Base-by-base conservation (phyloP, 2,888 invertebrate species). In the Mesochorus sp. region DNA sequence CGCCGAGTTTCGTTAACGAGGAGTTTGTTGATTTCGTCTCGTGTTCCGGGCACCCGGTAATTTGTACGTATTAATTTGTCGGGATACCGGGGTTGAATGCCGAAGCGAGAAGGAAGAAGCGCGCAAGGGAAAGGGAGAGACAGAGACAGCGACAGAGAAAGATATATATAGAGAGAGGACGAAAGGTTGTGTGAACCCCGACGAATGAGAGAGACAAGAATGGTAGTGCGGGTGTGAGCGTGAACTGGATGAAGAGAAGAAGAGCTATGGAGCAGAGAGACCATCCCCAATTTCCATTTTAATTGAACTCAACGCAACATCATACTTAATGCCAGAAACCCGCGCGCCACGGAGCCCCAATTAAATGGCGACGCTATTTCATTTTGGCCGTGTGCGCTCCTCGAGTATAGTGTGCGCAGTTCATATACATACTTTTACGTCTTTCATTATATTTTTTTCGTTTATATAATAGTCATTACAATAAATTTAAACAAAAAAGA, bases 281-380 rank as follows among this genome's bases (percentile, higher is more conserved):
- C 77, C 82, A 86, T 85, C 83, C 85, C 83, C 87, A 86, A 90
- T 90, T 90, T 90, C 89, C 90, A 90, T 89, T 90, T 90, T 90
- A 90, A 90, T 90, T 90, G 88, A 89, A 90, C 88, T 88, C 88
- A 87, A 88, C 86, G 87, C 86, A 88, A 89, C 88, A 88, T 89
- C 89, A 88, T 89, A 89, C 89, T 90, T 90, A 89, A 89, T 87
- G 88, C 88, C 87, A 88, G 87, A 85, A 86, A 87, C 86, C 85
- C 87, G 85, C 85, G 86, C 84, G 86, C 74, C 68, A 71, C 83
- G 84, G 84, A 87, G 86, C 85, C 87, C 86, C 85, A 90, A 89
- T 90, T 88, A 88, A 90, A 90, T 84, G 84, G 83, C 85, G 83
- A 83, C 84, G 84, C 83, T 85, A 84, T 88, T 88, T 88, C 87